A percentile compares a stretch with the other conserved stretches of the same genome.
These are phyloP conservation scores for Daboia siamensis DNA, from an alignment of 2,113 vertebrate species.

Conservation along the genomic window DNA sequence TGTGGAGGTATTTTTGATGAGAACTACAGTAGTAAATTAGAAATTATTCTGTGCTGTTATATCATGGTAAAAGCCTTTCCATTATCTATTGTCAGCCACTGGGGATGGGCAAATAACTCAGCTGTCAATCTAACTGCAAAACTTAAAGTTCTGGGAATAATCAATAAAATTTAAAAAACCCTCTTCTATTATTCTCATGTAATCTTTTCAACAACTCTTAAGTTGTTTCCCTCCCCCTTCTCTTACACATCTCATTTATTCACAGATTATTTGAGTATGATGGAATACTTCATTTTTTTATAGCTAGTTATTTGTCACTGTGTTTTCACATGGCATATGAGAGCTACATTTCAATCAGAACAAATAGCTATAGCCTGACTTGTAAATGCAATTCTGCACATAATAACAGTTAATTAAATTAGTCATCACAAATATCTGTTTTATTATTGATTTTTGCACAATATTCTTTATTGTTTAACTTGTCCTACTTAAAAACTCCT, in stretches of 20 bases:
- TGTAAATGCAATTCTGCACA: constrained; percentile 45
- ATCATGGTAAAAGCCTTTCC: constrained; percentile 82
- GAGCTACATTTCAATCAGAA: constrained; percentile 46
- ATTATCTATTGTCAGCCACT: constrained; percentile 85
- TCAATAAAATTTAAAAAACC: constrained; percentile 71
- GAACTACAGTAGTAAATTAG: constrained; percentile 83
- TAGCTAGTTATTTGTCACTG: constrained; percentile 53
- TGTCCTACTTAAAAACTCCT: constrained; percentile 57
- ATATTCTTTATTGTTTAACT: constrained; percentile 59
- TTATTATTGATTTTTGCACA: constrained; percentile 64
- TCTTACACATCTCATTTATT: constrained; percentile 63
- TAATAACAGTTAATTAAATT: constrained; percentile 61
- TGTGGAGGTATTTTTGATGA: constrained; percentile 85
- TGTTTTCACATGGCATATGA: constrained; percentile 52
- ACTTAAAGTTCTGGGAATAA: constrained; percentile 74
- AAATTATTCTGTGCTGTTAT: constrained; percentile 85
- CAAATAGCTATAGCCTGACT: constrained; percentile 40
- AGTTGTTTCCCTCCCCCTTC: constrained; percentile 53
- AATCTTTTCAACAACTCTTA: constrained; percentile 55
- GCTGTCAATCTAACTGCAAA: constrained; percentile 83
- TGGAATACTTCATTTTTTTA: constrained; percentile 63
- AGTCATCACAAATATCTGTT: constrained; percentile 57
- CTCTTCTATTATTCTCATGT: constrained; percentile 59
- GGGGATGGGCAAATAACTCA: constrained; percentile 80
- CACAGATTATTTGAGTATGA: constrained; percentile 52